Conservation (phyloP, 2,888 invertebrate genomes). For the Pecten maximus region DNA sequence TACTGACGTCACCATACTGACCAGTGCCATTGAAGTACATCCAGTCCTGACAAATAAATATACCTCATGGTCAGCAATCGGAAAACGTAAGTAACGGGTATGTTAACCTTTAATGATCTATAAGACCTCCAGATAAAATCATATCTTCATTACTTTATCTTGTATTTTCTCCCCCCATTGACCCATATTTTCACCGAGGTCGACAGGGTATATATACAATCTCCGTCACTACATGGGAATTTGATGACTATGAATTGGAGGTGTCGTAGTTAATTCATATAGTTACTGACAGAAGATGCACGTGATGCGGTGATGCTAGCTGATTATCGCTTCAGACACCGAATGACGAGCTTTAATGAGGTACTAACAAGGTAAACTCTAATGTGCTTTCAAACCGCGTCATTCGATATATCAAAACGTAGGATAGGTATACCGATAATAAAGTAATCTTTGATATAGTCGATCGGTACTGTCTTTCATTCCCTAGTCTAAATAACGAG, state of each 20-base stretch:
- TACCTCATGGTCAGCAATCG: no score
- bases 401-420: no score
- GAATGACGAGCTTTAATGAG: neutral
- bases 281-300: neutral
- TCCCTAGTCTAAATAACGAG: no score
- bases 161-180: neutral
- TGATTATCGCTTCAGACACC: neutral
- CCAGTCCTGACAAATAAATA: no score
- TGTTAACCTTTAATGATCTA: no score
- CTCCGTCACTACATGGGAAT: slow-evolving; percentile 15
- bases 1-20: no score
- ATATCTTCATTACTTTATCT: neutral
- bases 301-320: neutral
- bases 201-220: neutral
- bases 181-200: neutral
- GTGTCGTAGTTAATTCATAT: neutral
- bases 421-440: no score
- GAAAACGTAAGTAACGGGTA: no score
- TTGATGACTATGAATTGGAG: neutral
- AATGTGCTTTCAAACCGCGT: no score
- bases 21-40: no score
- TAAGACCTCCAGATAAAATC: neutral
- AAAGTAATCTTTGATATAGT: no score
- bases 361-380: neutral
- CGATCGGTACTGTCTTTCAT: no score